Evolutionary conservation across 2,113 vertebrate species (phyloP).

Genomic region (Irena cyanogastra): DNA sequence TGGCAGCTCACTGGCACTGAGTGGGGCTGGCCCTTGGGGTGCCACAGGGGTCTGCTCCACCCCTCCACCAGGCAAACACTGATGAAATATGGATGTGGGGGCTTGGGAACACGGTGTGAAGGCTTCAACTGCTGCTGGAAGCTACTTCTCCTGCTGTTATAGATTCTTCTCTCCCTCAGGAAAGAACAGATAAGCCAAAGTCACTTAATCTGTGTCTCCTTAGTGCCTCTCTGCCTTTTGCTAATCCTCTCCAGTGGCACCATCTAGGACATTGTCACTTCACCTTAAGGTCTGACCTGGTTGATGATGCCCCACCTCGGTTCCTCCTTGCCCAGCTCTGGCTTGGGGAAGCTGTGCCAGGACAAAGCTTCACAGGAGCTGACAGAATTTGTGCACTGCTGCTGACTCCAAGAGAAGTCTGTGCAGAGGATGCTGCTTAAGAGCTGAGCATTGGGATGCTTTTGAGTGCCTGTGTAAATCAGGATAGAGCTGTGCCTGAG

Average conservation of each 20-base stretch:
- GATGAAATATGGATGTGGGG: not conserved
- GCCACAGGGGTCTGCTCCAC: not conserved
- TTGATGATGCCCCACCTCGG: not conserved
- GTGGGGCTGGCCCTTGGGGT: not conserved
- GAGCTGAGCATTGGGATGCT: not conserved
- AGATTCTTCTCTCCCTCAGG: not conserved
- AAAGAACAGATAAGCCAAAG: not conserved
- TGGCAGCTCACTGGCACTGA: not conserved
- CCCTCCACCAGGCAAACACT: not conserved
- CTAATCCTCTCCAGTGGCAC: not conserved
- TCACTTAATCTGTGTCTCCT: not conserved
- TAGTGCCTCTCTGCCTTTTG: not conserved
- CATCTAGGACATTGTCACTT: not conserved
- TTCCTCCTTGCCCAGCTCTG: not conserved
- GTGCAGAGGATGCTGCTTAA: not conserved
- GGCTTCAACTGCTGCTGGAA: not conserved
- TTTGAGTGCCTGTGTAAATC: not conserved
- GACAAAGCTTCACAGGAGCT: not conserved
- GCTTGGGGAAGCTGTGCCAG: not conserved
- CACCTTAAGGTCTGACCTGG: not conserved
- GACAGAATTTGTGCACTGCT: not conserved
- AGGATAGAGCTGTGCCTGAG: not conserved
- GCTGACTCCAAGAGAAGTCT: not conserved
- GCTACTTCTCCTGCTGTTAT: not conserved
- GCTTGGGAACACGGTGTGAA: not conserved